These are phyloP conservation scores for Chymomyza amoena DNA, from an alignment of 2,888 invertebrate species.

Conservation along the genomic window DNA sequence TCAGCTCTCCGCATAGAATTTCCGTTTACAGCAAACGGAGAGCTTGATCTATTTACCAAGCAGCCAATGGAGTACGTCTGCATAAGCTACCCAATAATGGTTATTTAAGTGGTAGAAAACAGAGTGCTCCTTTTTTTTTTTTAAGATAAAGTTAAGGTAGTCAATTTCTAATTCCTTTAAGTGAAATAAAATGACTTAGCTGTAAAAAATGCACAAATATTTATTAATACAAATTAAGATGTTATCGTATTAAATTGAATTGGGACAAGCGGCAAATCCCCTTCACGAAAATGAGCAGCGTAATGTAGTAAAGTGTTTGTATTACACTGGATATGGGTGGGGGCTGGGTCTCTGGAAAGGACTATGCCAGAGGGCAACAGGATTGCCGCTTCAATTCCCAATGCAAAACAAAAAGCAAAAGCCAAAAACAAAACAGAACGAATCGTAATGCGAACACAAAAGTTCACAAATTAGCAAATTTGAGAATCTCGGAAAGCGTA, in stretches of 20 bases:
- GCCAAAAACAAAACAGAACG: constrained; percentile 32
- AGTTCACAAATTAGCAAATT: constrained; percentile 75
- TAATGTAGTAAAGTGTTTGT: constrained; percentile 51
- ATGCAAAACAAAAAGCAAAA: constrained; percentile 31
- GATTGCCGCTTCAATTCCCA: constrained; percentile 44
- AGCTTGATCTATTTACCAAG: background rate
- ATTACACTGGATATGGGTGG: background rate
- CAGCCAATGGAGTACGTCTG: too few species aligned
- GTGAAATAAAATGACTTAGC: constrained; percentile 22
- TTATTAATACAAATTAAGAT: constrained; percentile 75
- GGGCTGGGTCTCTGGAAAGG: background rate
- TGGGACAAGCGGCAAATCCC: constrained; percentile 23
- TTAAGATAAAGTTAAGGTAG: background rate
- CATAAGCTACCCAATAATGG: background rate
- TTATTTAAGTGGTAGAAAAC: background rate
- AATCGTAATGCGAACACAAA: constrained; percentile 65
- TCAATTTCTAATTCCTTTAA: background rate
- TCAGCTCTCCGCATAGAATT: too few species aligned
- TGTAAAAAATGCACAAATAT: constrained; percentile 53
- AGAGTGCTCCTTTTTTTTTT: background rate
- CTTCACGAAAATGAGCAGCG: constrained; percentile 54
- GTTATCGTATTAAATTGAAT: constrained; percentile 71
- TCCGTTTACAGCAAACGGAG: too few species aligned
- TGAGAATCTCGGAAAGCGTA: constrained; percentile 56
- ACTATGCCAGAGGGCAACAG: constrained; percentile 16